Base-by-base conservation (phyloP, 2,888 invertebrate genomes). In the Habrosyne pyritoides region DNA sequence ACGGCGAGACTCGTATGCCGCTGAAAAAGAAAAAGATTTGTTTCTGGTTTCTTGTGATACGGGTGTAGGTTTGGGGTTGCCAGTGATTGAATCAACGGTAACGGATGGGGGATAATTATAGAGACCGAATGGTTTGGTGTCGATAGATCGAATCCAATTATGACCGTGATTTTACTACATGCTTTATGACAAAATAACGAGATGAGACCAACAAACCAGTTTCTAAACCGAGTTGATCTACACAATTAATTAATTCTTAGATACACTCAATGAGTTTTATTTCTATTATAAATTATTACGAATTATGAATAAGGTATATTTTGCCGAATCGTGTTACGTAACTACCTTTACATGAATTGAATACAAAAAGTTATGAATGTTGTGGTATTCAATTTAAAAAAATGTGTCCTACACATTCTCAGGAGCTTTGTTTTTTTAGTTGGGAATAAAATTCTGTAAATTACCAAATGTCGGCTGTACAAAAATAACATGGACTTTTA, bases 11-110 rank as follows among this genome's bases (percentile, higher is more conserved):
- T 42, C 42, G 55, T 54, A 36, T 56, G 52, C 53, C 33, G 52
- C 55, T 71, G 56, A 57, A 61, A 61, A 60, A 62, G n/a, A n/a
- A 33, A 67, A 63, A 70, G 71, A 74, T 67, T 73, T 69, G 62
- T 60, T 66, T 68, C 60, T 63, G 61, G 57, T 54, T 66, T 49
- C 24, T 47, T 53, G 62, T 66, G 60, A 67, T 63, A 61, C 60
- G 22, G 14, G 24, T 22, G 26, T 26, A n/a, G 26, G 24, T 14
- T 48, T 22, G n/a, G 48, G 22, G 48, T 24, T 42, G 18, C 42
- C 42, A n/a, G 42, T 33, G 33, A 33, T 33, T 33, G 33, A n/a
- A n/a, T 42, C n/a, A 42, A 18, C 14, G 14, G 42, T 42, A 42
- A 42, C 42, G 42, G 18, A 42, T 42, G 33, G n/a, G 33, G 33